Conservation (phyloP, 1,140 invertebrate genomes). For the Drosophila ironensis region DNA sequence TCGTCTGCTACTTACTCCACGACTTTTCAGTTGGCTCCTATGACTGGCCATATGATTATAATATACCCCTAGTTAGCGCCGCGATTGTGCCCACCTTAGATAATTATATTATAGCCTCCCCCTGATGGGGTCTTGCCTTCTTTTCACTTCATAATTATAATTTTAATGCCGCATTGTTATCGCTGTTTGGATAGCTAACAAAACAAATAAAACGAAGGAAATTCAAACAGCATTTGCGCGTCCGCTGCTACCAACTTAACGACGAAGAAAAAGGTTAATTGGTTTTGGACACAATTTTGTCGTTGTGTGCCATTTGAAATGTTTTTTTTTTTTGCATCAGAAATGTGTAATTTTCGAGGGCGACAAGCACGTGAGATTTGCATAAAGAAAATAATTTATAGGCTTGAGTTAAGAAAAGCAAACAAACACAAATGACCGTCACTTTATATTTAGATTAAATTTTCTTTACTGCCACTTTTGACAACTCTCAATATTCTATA, state of each 20-base stretch:
- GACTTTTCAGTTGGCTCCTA: conserved; percentile 14
- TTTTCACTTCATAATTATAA: conserved; percentile 58
- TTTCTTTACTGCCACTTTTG: too few species aligned
- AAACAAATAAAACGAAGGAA: conserved; percentile 26
- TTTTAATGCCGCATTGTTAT: conserved; percentile 71
- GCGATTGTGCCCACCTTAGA: neutral
- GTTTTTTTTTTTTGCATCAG: neutral
- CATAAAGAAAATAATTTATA: conserved; percentile 5
- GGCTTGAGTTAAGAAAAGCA: too few species aligned
- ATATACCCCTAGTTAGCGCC: conserved; percentile 6
- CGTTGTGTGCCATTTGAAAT: conserved; percentile 10
- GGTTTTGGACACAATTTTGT: conserved; percentile 19
- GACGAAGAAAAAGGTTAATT: conserved; percentile 67
- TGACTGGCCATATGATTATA: too few species aligned
- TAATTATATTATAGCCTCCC: conserved; percentile 18
- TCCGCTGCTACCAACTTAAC: conserved; percentile 39
- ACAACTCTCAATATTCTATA: too few species aligned
- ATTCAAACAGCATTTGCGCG: conserved; percentile 42
- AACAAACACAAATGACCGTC: too few species aligned
- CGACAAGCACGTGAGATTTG: conserved; percentile 28
- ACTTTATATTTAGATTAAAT: too few species aligned
- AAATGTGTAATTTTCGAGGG: conserved; percentile 16
- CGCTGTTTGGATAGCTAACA: conserved; percentile 39
- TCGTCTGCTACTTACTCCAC: conserved; percentile 22
- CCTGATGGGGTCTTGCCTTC: neutral